These are phyloP conservation scores for Ctenopoma kingsleyae DNA, from an alignment of 2,797 vertebrate species.

Conservation along the genomic window DNA sequence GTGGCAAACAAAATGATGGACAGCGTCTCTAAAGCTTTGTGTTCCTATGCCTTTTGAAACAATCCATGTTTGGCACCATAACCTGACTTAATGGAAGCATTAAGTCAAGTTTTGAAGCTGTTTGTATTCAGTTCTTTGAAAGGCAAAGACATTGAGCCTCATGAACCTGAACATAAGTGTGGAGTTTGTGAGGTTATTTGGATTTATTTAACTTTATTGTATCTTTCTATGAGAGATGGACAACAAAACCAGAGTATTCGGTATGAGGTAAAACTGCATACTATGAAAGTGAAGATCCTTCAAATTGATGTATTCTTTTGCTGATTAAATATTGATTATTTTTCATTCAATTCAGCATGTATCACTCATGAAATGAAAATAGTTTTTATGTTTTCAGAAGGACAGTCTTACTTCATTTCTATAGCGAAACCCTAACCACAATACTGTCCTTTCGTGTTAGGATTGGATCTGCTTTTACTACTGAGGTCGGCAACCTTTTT, in stretches of 20 bases:
- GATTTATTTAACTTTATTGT: constrained; percentile 50
- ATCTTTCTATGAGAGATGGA: constrained; percentile 75
- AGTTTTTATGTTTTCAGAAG: constrained; percentile 33
- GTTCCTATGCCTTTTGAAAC: constrained; percentile 80
- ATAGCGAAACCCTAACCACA: constrained; percentile 1
- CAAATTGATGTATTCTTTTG: constrained; percentile 35
- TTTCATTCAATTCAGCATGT: constrained; percentile 69
- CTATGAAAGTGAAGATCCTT: constrained; percentile 39
- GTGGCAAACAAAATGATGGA: constrained; percentile 82
- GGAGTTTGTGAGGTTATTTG: constrained; percentile 52
- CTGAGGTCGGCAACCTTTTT: constrained; percentile 39
- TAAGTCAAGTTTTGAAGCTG: constrained; percentile 66
- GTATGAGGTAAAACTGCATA: constrained; percentile 72
- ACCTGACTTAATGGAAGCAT: constrained; percentile 67
- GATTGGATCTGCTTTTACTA: not conserved
- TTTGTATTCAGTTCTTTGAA: constrained; percentile 55
- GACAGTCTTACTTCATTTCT: constrained; percentile 11
- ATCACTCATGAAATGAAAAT: constrained; percentile 81
- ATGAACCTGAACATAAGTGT: constrained; percentile 36
- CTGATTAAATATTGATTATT: constrained; percentile 55
- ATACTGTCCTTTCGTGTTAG: not conserved
- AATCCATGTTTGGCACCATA: constrained; percentile 71
- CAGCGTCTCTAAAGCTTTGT: constrained; percentile 83
- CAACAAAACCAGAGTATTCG: constrained; percentile 70
- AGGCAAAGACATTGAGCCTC: constrained; percentile 51